Percentiles rank a stretch among this genome's conserved stretches.
phyloP scores from a whole-genome alignment of 2,797 vertebrate species.

The Ataeniobius toweri region DNA sequence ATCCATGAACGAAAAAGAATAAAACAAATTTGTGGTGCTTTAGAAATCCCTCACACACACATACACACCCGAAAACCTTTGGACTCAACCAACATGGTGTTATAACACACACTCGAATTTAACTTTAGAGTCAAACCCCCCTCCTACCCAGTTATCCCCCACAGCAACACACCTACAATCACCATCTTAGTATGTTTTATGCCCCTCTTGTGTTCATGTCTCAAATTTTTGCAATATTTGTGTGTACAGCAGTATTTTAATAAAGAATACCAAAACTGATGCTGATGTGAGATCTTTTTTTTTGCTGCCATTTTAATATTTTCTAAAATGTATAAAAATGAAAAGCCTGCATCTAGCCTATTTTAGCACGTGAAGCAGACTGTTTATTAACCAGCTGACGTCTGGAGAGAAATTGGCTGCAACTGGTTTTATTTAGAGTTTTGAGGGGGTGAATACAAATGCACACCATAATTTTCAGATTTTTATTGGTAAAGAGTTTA shows the following conservation, averaged over 20 bases:
- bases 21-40: constrained; percentile 77
- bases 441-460: background rate
- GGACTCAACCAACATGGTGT: constrained; percentile 42
- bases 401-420: background rate
- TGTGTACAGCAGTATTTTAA: constrained; percentile 99
- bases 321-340: no score
- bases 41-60: constrained; percentile 61
- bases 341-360: no score
- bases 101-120: constrained; percentile 67
- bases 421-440: background rate
- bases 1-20: constrained; percentile 11
- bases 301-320: background rate
- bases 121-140: constrained; percentile 73
- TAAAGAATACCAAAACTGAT: constrained; percentile 94
- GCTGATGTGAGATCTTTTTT: background rate
- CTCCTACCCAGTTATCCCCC: background rate
- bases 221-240: constrained; percentile 89
- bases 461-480: background rate
- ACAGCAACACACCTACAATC: constrained; percentile 70
- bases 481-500: background rate
- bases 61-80: constrained; percentile 20
- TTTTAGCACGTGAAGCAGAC: no score
- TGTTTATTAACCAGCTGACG: background rate
- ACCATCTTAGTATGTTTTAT: constrained; percentile 81
- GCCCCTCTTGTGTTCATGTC: constrained; percentile 89